Evolutionary conservation across 2,113 vertebrate genomes (phyloP), one percentile per base, ranked within the genome.

Genomic region (Megaleporinus macrocephalus): DNA sequence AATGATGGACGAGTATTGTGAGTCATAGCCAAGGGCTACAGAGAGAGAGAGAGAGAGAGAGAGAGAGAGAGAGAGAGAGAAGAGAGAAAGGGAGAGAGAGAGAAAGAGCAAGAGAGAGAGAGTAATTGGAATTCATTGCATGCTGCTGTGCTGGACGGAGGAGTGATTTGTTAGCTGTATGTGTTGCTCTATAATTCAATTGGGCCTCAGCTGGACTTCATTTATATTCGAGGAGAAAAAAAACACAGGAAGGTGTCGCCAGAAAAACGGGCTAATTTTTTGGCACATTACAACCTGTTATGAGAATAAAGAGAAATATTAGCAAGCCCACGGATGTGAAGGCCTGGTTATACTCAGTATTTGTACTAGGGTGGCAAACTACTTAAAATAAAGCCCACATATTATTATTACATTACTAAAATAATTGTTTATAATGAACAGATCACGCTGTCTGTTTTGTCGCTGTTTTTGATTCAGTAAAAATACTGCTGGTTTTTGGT

Each of bases 101-200:
- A 27, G 59, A 65, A 2, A 53, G 76, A 15, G n/a, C n/a, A 26
- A n/a, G 72, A 57, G 26, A n/a, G 51, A 24, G 73, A 33, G 27
- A 44, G 33, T 93, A 91, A 93, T 95, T 96, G 95, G 93, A 92
- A 96, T 96, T 93, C 95, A 70, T 88, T 62, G 88, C 82, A 62
- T 90, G 78, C 78, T 26, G 69, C 26, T 18, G 55, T 33, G 57
- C 44, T 61, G 57, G 71, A 80, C 88, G 59, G 0, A 91, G 94
- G 94, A 95, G 36, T 94, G 94, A 96, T 97, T 95, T 95, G 94
- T 96, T 95, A 95, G 92, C 90, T 73, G 47, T 18, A 6, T 73
- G 72, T 73, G 9, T 33, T 15, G n/a, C 6, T 91, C 86, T 94
- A 93, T 92, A 92, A 95, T 93, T 94, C 79, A 53, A 94, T 87